Evolutionary conservation across 2,888 invertebrate genomes (phyloP).

Genomic region (Cheilosia urbana): DNA sequence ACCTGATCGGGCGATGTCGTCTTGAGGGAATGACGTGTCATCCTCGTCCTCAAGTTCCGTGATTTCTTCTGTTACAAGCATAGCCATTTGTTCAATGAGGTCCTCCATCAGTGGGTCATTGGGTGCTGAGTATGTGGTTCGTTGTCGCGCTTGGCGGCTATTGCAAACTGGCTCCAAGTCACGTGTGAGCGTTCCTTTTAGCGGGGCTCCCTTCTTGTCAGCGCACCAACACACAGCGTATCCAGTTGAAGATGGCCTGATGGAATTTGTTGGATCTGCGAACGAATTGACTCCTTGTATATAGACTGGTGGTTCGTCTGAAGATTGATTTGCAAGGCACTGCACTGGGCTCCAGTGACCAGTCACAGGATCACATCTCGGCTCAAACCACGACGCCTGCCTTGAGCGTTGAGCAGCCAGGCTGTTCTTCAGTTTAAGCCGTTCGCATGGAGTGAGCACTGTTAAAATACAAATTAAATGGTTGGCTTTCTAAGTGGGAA

Average conservation of each 20-base stretch:
- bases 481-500: neutral
- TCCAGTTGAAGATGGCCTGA: conserved; percentile 55
- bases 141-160: conserved; percentile 90
- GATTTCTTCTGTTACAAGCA: conserved; percentile 84
- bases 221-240: conserved; percentile 95
- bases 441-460: conserved; percentile 92
- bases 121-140: conserved; percentile 82
- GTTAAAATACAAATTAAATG: conserved; percentile 54
- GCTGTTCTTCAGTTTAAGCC: conserved; percentile 91
- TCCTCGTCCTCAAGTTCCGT: conserved; percentile 76
- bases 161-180: conserved; percentile 91
- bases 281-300: conserved; percentile 43
- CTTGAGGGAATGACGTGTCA: conserved; percentile 16
- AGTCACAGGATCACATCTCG: conserved; percentile 88
- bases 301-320: conserved; percentile 63
- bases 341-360: conserved; percentile 93
- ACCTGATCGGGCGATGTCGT: conserved; percentile 36
- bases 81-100: conserved; percentile 88
- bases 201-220: conserved; percentile 90
- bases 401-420: conserved; percentile 88
- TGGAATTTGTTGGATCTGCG: conserved; percentile 39
- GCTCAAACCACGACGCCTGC: conserved; percentile 86
- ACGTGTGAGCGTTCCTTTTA: conserved; percentile 91
- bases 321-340: conserved; percentile 87
- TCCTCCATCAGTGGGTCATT: conserved; percentile 88